Base-by-base conservation (phyloP, 2,888 invertebrate species). In the Smittia aterrima region DNA sequence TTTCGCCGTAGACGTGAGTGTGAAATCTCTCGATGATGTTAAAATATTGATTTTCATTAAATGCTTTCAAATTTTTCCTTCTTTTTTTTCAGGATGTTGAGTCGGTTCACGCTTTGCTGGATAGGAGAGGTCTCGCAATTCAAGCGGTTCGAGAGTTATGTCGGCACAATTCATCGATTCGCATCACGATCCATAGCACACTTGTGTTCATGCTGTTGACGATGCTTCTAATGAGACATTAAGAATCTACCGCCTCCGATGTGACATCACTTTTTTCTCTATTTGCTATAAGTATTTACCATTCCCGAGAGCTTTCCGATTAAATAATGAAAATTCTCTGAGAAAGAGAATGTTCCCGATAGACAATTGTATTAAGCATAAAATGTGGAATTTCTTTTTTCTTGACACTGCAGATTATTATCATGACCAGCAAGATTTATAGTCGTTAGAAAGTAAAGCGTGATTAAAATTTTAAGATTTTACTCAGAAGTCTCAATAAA, bases 71-170 rank as follows among this genome's bases (percentile, higher is more conserved):
- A 66, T 66, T 20, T 40, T 18, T 22, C 11, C 13, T 22, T 22
- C 38, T 54, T n/a, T 20, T 62, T 22, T 77, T 77, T 0, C 76
- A 83, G 80, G 90, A 90, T 78, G 82, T 91, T 16, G 86, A 87
- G 73, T 87, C 88, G 76, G 89, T 92, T 54, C 89, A 91, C 77
- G 87, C 87, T 77, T 84, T 92, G 70, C 85, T 93, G 74, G 84
- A 86, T 0, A 83, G 88, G 74, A 88, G 89, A 75, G 87, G 87
- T 18, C 84, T 92, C 18, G 86, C 86, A 0, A 88, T 88, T 0
- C 86, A 86, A 2, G 85, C 87, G 7, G 83, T 90, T 62, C 87
- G 89, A 77, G 86, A 89, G 80, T 89, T 90, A 9, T 92, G 92
- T 75, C 75, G 78, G 13, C 79, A 81, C 76, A 78, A 78, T 53